phyloP scores from a whole-genome alignment of 2,888 invertebrate genomes.

The Candidula unifasciata region DNA sequence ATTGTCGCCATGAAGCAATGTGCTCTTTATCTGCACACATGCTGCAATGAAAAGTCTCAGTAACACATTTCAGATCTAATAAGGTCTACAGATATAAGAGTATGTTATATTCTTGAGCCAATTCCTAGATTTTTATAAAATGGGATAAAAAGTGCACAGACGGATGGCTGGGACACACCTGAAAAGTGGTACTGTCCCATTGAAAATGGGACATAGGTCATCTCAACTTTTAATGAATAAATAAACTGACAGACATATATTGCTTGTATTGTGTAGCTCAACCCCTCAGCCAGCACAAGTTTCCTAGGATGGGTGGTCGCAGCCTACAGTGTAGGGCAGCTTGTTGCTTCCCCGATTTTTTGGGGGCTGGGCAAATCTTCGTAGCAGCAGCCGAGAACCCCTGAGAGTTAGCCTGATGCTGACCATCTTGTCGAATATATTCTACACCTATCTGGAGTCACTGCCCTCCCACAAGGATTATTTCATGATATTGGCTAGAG shows the following conservation, averaged over 20 bases:
- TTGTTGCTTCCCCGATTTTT: constrained; percentile 76
- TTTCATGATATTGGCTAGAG: constrained; percentile 67
- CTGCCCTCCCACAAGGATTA: constrained; percentile 60
- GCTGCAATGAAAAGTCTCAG: no score
- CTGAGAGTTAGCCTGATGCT: constrained; percentile 71
- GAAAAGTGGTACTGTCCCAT: no score
- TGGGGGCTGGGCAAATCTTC: constrained; percentile 72
- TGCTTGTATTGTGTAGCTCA: constrained; percentile 67
- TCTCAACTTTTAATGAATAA: no score
- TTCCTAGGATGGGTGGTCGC: constrained; percentile 77
- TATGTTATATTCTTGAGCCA: no score
- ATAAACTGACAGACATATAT: neutral
- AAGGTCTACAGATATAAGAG: no score
- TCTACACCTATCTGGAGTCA: constrained; percentile 75
- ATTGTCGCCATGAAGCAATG: no score
- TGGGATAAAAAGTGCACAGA: no score
- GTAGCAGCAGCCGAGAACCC: constrained; percentile 68
- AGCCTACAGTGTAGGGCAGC: constrained; percentile 76
- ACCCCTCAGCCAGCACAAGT: constrained; percentile 60
- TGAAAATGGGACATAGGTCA: no score
- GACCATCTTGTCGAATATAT: constrained; percentile 74
- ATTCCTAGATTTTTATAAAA: no score
- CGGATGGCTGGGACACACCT: no score
- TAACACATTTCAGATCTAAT: no score
- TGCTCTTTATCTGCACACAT: no score